These are phyloP conservation scores for Tyrannus savana DNA, from an alignment of 2,113 vertebrate genomes.

Conservation along the genomic window DNA sequence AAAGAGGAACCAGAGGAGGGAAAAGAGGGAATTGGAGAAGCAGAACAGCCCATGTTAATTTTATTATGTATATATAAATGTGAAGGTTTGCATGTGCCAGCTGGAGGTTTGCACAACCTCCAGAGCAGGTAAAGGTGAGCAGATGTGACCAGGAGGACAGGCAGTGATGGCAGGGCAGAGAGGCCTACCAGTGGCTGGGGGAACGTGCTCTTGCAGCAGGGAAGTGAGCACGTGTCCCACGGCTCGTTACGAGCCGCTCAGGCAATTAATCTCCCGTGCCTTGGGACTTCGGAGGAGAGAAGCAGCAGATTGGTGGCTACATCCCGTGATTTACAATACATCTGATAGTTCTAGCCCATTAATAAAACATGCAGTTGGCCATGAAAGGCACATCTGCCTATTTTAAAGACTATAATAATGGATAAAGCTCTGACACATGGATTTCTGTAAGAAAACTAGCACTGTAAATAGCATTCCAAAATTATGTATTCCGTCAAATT, in stretches of 20 bases:
- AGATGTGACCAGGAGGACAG: not conserved
- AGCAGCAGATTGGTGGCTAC: not conserved
- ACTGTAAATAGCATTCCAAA: constrained; percentile 59
- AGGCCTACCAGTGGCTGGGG: not conserved
- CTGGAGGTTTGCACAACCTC: not conserved
- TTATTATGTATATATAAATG: not conserved
- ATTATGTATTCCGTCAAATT: constrained; percentile 47
- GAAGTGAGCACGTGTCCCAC: not conserved
- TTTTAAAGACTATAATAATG: constrained; percentile 27
- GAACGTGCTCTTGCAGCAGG: not conserved
- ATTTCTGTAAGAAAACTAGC: constrained; percentile 49
- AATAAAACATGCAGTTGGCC: constrained; percentile 50
- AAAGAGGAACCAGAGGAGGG: not conserved
- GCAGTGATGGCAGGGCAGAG: not conserved
- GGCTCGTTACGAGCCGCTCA: fast-evolving
- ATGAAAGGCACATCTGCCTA: constrained; percentile 53
- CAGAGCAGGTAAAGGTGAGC: not conserved
- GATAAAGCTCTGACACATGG: constrained; percentile 51
- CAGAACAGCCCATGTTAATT: not conserved
- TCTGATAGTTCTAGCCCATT: constrained; percentile 33
- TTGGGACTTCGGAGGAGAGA: not conserved
- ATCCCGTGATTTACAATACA: constrained; percentile 6
- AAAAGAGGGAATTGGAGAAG: not conserved
- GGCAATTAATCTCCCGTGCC: not conserved
- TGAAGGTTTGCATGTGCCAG: not conserved